Conservation (phyloP, 2,113 vertebrate genomes). For the Girardinichthys multiradiatus region DNA sequence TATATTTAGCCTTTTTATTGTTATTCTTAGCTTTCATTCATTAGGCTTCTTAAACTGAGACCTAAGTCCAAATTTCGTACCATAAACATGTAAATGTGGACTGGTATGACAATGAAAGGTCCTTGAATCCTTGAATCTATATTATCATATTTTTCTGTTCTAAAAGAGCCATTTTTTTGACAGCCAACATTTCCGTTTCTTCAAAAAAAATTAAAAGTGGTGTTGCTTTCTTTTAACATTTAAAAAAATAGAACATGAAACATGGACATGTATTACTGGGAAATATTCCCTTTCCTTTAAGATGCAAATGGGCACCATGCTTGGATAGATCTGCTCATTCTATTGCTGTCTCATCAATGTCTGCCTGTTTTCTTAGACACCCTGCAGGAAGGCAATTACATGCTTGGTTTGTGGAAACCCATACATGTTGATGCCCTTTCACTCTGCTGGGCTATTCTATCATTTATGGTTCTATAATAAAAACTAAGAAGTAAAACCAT, state of each 20-base stretch:
- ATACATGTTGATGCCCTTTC: background rate
- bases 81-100: too few relatives aligned
- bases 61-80: too few relatives aligned
- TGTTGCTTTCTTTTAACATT: background rate
- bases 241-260: background rate
- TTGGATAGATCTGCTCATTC: background rate
- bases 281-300: background rate
- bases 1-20: too few relatives aligned
- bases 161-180: background rate
- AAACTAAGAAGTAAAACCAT: background rate
- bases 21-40: too few relatives aligned
- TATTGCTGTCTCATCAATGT: background rate
- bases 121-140: too few relatives aligned
- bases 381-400: background rate
- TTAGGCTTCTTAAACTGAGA: too few relatives aligned
- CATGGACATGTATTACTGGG: background rate
- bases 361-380: conserved; percentile 1
- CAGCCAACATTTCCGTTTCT: background rate
- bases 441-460: background rate
- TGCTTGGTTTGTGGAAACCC: background rate
- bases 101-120: too few relatives aligned
- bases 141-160: background rate
- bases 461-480: background rate
- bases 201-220: too few relatives aligned
- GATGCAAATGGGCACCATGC: background rate